Conservation (phyloP, 2,888 invertebrate species). For the Lochmaea capreae region DNA sequence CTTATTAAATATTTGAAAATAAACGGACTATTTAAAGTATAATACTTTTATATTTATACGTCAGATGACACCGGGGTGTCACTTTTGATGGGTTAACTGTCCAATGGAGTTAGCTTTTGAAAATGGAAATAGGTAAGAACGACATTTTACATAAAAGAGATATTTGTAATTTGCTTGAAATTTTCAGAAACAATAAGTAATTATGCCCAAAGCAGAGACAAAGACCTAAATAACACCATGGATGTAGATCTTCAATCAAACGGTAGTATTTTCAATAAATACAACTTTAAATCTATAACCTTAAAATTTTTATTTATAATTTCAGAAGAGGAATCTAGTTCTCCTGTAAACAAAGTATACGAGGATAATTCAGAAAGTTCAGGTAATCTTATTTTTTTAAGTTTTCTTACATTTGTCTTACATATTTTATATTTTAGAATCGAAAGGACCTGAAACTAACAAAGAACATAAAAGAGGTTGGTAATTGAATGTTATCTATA, state of each 20-base stretch:
- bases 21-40: background rate
- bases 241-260: constrained; percentile 25
- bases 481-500: background rate
- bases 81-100: constrained; percentile 37
- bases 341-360: constrained; percentile 18
- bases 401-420: background rate
- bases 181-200: constrained; percentile 43
- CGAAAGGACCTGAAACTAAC: constrained; percentile 6
- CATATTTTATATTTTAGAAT: constrained; percentile 11
- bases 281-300: constrained; percentile 11
- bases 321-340: constrained; percentile 21
- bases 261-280: constrained; percentile 31
- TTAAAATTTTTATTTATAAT: constrained; percentile 22
- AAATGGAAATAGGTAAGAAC: constrained; percentile 46
- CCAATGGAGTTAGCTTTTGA: constrained; percentile 38
- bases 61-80: constrained; percentile 41
- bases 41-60: constrained; percentile 26
- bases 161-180: constrained; percentile 1
- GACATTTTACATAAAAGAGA: constrained; percentile 8
- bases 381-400: constrained; percentile 21
- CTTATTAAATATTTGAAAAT: background rate
- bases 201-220: constrained; percentile 39
- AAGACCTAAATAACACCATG: constrained; percentile 33
- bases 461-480: constrained; percentile 11
- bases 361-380: constrained; percentile 27